Conservation (phyloP, 2,113 vertebrate genomes). For the Ictidomys tridecemlineatus region DNA sequence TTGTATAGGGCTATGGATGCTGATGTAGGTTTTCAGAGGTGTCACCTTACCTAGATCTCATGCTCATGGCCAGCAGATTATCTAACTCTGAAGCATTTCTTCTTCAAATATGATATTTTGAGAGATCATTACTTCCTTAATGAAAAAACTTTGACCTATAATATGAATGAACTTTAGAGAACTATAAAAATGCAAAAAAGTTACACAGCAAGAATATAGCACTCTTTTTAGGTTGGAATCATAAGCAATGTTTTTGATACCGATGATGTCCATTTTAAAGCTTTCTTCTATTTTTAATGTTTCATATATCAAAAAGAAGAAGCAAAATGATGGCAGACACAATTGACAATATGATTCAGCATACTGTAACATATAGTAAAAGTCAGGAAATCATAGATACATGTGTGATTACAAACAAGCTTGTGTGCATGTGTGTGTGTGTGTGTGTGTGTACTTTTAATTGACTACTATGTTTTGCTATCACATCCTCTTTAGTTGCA, state of each 20-base stretch:
- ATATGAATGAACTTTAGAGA: not conserved
- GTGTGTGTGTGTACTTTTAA: not conserved
- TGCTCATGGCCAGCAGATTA: not conserved
- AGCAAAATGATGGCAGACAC: not conserved
- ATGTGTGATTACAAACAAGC: not conserved
- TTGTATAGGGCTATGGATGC: not conserved
- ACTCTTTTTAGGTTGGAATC: not conserved
- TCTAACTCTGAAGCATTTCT: not conserved
- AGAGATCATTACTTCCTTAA: not conserved
- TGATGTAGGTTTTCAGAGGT: rapidly evolving
- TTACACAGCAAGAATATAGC: not conserved
- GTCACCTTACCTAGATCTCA: not conserved
- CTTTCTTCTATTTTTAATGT: constrained; percentile 5
- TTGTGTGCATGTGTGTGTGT: not conserved
- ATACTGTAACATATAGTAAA: not conserved
- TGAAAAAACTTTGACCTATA: not conserved
- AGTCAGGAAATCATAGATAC: not conserved
- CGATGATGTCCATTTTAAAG: not conserved
- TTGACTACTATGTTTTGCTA: not conserved
- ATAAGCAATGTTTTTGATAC: not conserved
- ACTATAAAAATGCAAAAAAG: not conserved
- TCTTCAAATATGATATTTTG: not conserved
- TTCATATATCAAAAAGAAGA: not conserved
- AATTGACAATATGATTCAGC: not conserved
- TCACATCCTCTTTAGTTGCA: not conserved